Evolutionary conservation across 2,797 vertebrate species (phyloP).

Genomic region (Pseudocheirus occidentalis): DNA sequence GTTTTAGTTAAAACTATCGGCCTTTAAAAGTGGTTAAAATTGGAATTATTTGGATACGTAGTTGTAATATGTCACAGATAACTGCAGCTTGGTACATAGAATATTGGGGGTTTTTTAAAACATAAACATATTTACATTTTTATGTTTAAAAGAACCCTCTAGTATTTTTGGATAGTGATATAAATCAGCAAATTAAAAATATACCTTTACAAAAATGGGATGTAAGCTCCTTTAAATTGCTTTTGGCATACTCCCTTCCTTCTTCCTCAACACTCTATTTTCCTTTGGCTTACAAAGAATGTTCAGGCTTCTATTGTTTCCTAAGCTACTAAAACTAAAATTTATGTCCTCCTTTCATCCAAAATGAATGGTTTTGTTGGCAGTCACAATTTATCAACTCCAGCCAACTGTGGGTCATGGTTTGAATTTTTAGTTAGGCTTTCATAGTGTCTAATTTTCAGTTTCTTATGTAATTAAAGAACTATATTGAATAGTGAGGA

Average conservation of each 20-base stretch:
- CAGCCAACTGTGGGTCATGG: slow-evolving; percentile 58
- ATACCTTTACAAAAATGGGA: slow-evolving; percentile 74
- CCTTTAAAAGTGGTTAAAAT: slow-evolving; percentile 67
- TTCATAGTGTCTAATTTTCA: slow-evolving; percentile 59
- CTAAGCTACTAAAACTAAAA: slow-evolving; percentile 45
- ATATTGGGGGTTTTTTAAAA: slow-evolving; percentile 55
- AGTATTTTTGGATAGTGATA: slow-evolving; percentile 79
- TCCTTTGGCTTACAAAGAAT: slow-evolving; percentile 55
- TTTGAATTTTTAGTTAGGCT: slow-evolving; percentile 68
- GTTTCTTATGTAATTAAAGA: slow-evolving; percentile 58
- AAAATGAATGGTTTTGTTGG: slow-evolving; percentile 58
- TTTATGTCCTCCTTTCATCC: slow-evolving; percentile 50
- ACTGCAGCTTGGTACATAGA: slow-evolving; percentile 72
- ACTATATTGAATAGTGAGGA: slow-evolving; percentile 44
- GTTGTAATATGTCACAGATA: slow-evolving; percentile 74
- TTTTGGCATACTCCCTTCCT: slow-evolving; percentile 60
- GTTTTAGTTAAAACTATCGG: slow-evolving; percentile 72
- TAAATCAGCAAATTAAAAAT: slow-evolving; percentile 79
- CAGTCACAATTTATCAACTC: slow-evolving; percentile 48
- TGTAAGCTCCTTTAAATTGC: slow-evolving; percentile 80
- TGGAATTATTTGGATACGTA: slow-evolving; percentile 62
- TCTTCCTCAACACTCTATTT: not conserved
- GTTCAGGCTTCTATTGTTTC: slow-evolving; percentile 53
- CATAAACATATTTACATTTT: slow-evolving; percentile 32
- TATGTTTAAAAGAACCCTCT: slow-evolving; percentile 72